Base-by-base conservation (phyloP, 2,888 invertebrate species). In the Dicranocentrus wangi region DNA sequence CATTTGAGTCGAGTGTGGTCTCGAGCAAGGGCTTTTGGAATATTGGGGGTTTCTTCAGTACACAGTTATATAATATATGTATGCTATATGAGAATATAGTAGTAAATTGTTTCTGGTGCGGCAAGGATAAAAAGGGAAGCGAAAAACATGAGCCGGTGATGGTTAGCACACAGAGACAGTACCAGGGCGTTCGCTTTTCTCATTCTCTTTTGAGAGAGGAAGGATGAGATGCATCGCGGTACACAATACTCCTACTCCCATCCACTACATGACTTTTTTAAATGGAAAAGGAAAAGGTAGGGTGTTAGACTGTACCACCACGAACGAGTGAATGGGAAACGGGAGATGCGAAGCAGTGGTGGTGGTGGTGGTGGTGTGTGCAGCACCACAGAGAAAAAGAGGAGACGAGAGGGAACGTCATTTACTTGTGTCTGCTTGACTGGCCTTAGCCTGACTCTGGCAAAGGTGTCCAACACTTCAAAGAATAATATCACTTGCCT, bases 401-500 rank as follows among this genome's bases (percentile, higher is more conserved):
- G 61, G 71, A 63, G 58, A 66, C 27, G 28, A 77, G 65, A 63
- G 79, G 72, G 79, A 79, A 80, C 66, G 71, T 69, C 72, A 80
- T 58, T 68, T 72, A 69, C 79, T 73, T 42, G n/a, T 47, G 47
- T 47, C 47, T 61, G 60, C 70, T 69, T 81, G 55, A 61, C 70
- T 70, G 63, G 63, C 77, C 70, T 47, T 65, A 42, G 66, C 66
- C 39, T 55, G 75, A 75, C 81, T 23, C 75, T 75, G 68, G 61
- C 61, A 77, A 70, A 77, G 77, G 77, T 77, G 77, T 77, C 77
- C 69, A 77, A 77, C 77, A 77, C 77, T 77, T 77, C 69, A 70
- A 77, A 77, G 77, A 77, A 77, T 77, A 63, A 77, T 61, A 42
- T 47, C 55, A 60, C 53, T 65, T 65, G 65, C n/a, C 63, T 32